Conservation (phyloP, 2,888 invertebrate genomes). For the Dryocosmus kuriphilus region DNA sequence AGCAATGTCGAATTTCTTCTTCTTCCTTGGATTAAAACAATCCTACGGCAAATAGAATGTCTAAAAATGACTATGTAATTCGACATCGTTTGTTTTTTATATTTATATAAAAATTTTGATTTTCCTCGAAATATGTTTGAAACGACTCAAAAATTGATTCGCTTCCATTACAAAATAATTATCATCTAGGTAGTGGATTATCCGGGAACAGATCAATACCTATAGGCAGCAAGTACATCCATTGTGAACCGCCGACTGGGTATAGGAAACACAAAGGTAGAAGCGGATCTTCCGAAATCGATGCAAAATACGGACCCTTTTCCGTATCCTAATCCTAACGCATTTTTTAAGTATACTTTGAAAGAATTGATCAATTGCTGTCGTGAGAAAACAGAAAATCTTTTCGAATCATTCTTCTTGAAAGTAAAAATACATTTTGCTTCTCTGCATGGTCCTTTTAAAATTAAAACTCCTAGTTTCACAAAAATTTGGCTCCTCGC, state of each 20-base stretch:
- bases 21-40: too few species aligned
- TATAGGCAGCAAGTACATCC: conserved; percentile 88
- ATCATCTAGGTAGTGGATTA: conserved; percentile 81
- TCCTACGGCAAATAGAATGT: too few species aligned
- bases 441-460: conserved; percentile 25
- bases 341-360: conserved; percentile 8
- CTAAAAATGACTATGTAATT: background rate
- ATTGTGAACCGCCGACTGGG: conserved; percentile 86
- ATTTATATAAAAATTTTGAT: background rate
- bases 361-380: background rate
- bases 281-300: conserved; percentile 49
- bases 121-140: background rate
- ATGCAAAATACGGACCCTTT: conserved; percentile 38
- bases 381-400: background rate
- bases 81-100: background rate
- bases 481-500: background rate
- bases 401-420: background rate
- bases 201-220: conserved; percentile 88
- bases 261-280: conserved; percentile 76
- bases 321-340: conserved; percentile 7
- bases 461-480: background rate
- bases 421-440: background rate
- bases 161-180: conserved; percentile 53
- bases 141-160: background rate
- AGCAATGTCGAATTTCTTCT: conserved; percentile 6